These are phyloP conservation scores for Stenodema calcarata DNA, from an alignment of 2,888 invertebrate species.

Conservation along the genomic window DNA sequence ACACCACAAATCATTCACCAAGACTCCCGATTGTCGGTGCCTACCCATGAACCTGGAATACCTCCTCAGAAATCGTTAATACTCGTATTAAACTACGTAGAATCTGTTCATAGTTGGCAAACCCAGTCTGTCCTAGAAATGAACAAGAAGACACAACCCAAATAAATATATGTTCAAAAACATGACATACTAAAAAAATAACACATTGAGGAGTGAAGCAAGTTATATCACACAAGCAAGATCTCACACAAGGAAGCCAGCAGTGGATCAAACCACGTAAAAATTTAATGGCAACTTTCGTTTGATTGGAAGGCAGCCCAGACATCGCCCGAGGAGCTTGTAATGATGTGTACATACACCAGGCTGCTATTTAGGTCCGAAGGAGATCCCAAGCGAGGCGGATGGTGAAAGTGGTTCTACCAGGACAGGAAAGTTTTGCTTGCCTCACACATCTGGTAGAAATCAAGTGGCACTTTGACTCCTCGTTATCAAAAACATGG, in stretches of 20 bases:
- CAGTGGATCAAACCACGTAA: slow-evolving; percentile 3
- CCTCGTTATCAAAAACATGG: not conserved
- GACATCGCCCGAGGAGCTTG: slow-evolving; percentile 1
- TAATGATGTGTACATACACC: slow-evolving; percentile 35
- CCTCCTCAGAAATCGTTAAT: no score
- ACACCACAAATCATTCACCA: no score
- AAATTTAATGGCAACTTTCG: slow-evolving; percentile 32
- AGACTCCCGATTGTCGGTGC: no score
- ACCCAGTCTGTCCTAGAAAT: no score
- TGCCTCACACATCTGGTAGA: slow-evolving; percentile 15
- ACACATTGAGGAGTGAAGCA: not conserved
- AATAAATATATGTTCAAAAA: no score
- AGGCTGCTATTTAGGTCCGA: slow-evolving; percentile 22
- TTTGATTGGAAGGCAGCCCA: slow-evolving; percentile 18
- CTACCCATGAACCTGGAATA: no score
- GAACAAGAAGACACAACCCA: no score
- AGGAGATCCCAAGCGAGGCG: not conserved
- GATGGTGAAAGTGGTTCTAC: slow-evolving; percentile 43
- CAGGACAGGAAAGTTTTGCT: slow-evolving; percentile 37
- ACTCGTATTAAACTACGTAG: no score
- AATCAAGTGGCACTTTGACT: slow-evolving; percentile 13
- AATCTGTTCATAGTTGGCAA: no score
- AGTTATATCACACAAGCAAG: not conserved
- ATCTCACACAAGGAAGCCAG: not conserved
- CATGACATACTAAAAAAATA: no score